Percentiles rank a stretch among this genome's conserved stretches.
These are phyloP conservation scores for Diplodus sargus DNA, from an alignment of 2,797 vertebrate species.

Conservation along the genomic window DNA sequence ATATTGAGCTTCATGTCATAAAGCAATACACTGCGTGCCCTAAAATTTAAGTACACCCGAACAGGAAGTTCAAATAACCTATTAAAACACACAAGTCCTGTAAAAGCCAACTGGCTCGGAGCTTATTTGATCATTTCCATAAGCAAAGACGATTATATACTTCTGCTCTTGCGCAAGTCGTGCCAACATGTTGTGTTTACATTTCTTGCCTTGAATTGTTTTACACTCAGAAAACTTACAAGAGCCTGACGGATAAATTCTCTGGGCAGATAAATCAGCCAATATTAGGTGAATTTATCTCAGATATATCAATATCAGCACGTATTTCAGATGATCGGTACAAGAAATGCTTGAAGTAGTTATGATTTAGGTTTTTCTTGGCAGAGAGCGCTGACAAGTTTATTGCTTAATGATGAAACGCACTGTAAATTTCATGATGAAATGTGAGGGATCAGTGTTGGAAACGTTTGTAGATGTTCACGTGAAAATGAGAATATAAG, in stretches of 20 bases:
- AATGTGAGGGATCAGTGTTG: neutral
- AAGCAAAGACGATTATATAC: neutral
- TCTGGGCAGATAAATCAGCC: accelerated
- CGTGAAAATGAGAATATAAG: neutral
- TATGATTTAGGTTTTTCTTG: neutral
- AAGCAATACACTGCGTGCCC: neutral
- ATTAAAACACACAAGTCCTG: neutral
- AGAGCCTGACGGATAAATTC: neutral
- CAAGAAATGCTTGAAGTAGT: neutral
- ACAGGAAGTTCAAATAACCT: neutral
- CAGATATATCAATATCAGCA: neutral
- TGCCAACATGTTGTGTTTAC: neutral
- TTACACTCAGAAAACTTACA: neutral
- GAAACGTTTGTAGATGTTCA: neutral
- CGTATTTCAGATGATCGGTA: neutral
- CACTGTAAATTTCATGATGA: neutral
- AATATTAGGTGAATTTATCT: neutral
- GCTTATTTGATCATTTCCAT: neutral
- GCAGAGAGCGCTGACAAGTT: neutral
- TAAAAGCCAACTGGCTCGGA: too few species aligned
- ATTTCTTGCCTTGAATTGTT: neutral
- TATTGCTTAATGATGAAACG: neutral
- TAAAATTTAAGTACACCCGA: neutral
- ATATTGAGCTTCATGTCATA: neutral
- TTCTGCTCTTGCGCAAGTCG: neutral